A percentile compares a stretch with the other conserved stretches of the same genome.
Evolutionary conservation across 1,140 invertebrate genomes (phyloP).

Genomic region (Cecropterus lyciades): DNA sequence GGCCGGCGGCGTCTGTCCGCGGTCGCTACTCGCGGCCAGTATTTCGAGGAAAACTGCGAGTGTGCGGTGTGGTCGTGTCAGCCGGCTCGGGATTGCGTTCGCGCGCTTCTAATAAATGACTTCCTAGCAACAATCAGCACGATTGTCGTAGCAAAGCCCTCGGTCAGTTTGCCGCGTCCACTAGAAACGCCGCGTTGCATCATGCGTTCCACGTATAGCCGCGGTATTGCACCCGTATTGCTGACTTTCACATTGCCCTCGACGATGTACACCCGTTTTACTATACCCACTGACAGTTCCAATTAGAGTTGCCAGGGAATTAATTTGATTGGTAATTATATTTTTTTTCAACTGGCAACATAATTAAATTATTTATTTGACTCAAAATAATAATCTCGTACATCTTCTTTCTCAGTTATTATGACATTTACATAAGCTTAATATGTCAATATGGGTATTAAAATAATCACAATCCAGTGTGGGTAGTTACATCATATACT

Average conservation of each 20-base stretch:
- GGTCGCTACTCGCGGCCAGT: conserved; percentile 55
- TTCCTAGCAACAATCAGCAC: conserved; percentile 30
- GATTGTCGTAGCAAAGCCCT: conserved; percentile 8
- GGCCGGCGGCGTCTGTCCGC: conserved; percentile 62
- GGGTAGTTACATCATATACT: too few relatives aligned
- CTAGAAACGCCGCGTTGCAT: conserved; percentile 35
- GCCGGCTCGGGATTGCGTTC: conserved; percentile 48
- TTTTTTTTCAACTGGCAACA: conserved; percentile 15
- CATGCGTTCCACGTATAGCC: conserved; percentile 30
- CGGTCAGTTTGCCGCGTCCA: conserved; percentile 27
- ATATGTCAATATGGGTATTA: too few relatives aligned
- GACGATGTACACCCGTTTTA: conserved; percentile 39
- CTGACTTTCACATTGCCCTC: conserved; percentile 64
- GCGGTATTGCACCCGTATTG: conserved; percentile 42
- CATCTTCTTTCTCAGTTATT: too few relatives aligned
- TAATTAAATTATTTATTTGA: too few relatives aligned
- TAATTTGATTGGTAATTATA: conserved; percentile 43
- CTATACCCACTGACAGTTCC: conserved; percentile 50
- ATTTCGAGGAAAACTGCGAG: conserved; percentile 78
- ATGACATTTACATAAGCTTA: too few relatives aligned
- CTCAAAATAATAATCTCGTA: too few relatives aligned
- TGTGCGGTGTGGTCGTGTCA: conserved; percentile 46
- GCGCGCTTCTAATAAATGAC: conserved; percentile 42
- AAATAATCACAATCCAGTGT: too few relatives aligned
- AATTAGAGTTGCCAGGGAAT: conserved; percentile 57